These are phyloP conservation scores for Pandemis corylana DNA, from an alignment of 2,888 invertebrate species.

Conservation along the genomic window DNA sequence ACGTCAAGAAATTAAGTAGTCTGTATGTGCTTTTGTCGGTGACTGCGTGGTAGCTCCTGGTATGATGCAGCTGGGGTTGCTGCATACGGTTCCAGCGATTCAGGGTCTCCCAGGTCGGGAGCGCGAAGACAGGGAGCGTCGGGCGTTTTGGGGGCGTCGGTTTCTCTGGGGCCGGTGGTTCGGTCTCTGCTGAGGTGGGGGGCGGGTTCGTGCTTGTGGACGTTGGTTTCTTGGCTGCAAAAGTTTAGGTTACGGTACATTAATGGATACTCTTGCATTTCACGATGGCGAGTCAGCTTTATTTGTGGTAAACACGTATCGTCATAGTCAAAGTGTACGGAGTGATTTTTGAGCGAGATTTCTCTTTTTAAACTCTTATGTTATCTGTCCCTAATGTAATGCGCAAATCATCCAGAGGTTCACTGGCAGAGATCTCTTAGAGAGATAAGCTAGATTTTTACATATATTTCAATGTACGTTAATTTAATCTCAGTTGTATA, in stretches of 20 bases:
- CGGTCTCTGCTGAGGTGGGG: background rate
- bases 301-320: no score
- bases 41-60: background rate
- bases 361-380: no score
- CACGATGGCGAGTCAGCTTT: no score
- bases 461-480: no score
- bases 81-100: slow-evolving; percentile 1
- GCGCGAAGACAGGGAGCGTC: background rate
- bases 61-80: background rate
- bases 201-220: background rate
- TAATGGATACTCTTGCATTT: background rate
- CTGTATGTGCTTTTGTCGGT: background rate
- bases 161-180: background rate
- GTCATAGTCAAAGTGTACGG: background rate
- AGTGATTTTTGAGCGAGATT: no score
- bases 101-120: background rate
- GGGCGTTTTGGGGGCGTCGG: background rate
- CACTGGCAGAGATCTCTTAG: no score
- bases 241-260: background rate
- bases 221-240: slow-evolving; percentile 2
- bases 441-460: no score
- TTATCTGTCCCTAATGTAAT: no score
- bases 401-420: no score
- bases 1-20: background rate
- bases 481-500: no score